Conservation (phyloP, 2,113 vertebrate species). For the Arothron firmamentum region DNA sequence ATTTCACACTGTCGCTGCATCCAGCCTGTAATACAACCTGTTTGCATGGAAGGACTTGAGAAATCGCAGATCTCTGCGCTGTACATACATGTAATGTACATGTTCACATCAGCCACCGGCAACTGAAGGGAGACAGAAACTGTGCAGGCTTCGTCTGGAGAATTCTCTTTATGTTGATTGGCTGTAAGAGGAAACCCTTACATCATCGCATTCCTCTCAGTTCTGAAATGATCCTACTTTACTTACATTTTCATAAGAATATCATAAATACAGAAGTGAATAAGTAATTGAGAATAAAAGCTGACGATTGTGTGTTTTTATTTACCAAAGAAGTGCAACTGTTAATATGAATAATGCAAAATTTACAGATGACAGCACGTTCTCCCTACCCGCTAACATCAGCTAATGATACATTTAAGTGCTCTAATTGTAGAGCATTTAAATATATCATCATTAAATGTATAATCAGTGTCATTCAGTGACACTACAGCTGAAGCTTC, state of each 20-base stretch:
- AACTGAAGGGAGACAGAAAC: neutral
- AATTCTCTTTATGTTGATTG: neutral
- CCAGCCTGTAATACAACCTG: neutral
- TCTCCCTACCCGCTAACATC: too few relatives aligned
- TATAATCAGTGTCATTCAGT: too few relatives aligned
- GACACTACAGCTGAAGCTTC: too few relatives aligned
- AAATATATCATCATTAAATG: too few relatives aligned
- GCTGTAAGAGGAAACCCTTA: neutral
- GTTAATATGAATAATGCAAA: too few relatives aligned
- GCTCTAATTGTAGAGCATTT: too few relatives aligned
- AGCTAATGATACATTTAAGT: too few relatives aligned
- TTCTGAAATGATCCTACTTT: neutral
- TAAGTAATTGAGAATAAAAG: constrained; percentile 9
- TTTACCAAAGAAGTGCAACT: too few relatives aligned
- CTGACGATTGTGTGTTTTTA: too few relatives aligned
- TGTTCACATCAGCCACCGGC: neutral
- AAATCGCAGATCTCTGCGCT: neutral
- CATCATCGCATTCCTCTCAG: neutral
- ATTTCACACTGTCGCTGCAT: neutral
- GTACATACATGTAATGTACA: neutral
- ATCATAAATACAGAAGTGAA: neutral
- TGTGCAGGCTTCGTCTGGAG: constrained; percentile 1
- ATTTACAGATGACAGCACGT: too few relatives aligned
- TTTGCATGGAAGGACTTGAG: constrained; percentile 1
- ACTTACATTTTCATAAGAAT: neutral